Percentiles rank a stretch among this genome's conserved stretches.
These are phyloP conservation scores for Pao palembangensis DNA, from an alignment of 2,113 vertebrate species.

Conservation along the genomic window DNA sequence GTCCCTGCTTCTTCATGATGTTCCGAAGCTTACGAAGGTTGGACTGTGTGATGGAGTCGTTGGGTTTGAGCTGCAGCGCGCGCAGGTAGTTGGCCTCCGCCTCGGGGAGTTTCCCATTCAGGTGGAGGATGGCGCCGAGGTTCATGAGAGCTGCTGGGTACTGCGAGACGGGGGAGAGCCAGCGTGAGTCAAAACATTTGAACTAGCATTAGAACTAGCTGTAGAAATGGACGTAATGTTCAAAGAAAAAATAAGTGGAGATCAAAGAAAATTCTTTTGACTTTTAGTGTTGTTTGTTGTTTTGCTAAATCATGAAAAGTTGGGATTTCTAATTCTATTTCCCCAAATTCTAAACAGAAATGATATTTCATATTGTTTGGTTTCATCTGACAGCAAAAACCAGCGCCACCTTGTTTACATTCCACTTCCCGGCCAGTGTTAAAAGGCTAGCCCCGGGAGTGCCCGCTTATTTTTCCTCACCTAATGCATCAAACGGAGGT, in stretches of 20 bases:
- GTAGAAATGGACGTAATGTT: neutral
- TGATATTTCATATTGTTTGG: too few relatives aligned
- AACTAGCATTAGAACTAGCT: neutral
- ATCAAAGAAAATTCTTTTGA: too few relatives aligned
- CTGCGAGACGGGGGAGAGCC: conserved; percentile 62
- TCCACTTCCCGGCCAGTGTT: conserved; percentile 15
- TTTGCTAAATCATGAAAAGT: too few relatives aligned
- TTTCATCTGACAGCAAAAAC: neutral
- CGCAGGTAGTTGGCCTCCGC: conserved; percentile 94
- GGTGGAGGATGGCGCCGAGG: conserved; percentile 96
- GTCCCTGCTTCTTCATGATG: conserved; percentile 97
- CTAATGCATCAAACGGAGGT: conserved; percentile 11
- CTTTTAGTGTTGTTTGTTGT: too few relatives aligned
- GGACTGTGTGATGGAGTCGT: conserved; percentile 93
- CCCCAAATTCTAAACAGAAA: too few relatives aligned
- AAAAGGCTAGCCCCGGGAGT: neutral
- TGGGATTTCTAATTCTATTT: too few relatives aligned
- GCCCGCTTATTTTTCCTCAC: conserved; percentile 15
- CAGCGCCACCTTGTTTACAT: conserved; percentile 25
- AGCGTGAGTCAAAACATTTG: neutral
- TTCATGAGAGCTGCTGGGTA: conserved; percentile 98
- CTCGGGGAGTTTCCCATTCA: conserved; percentile 89
- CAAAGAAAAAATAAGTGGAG: too few relatives aligned
- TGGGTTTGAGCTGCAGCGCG: conserved; percentile 92
- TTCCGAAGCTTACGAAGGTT: conserved; percentile 98